A percentile compares a stretch with the other conserved stretches of the same genome.
These are phyloP conservation scores for Megalonaias nervosa DNA, from an alignment of 1,140 invertebrate species.

Conservation along the genomic window DNA sequence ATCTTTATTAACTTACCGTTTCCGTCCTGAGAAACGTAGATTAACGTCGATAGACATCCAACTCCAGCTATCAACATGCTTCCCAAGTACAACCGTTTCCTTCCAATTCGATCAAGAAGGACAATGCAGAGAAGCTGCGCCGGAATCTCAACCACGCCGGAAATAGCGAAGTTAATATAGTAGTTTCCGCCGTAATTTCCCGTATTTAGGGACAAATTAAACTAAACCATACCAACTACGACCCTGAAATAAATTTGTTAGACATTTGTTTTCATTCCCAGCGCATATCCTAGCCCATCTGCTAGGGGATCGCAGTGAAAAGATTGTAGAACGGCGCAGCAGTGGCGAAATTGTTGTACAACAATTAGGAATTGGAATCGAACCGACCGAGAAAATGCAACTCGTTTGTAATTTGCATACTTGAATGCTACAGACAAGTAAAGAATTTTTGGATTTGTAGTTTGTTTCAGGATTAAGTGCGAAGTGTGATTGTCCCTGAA, in stretches of 20 bases:
- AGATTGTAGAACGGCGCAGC: too few relatives aligned
- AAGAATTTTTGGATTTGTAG: too few relatives aligned
- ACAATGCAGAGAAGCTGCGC: conserved; percentile 67
- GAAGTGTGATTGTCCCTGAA: too few relatives aligned
- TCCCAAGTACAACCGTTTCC: conserved; percentile 34
- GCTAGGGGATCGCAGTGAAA: too few relatives aligned
- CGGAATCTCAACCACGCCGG: conserved; percentile 83
- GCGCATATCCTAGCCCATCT: too few relatives aligned
- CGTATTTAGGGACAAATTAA: conserved; percentile 77
- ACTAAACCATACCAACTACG: conserved; percentile 73
- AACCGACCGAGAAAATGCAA: too few relatives aligned
- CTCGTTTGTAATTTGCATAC: too few relatives aligned
- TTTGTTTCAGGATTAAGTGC: too few relatives aligned
- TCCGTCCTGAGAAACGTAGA: conserved; percentile 32
- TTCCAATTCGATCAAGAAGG: conserved; percentile 41
- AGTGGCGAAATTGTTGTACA: too few relatives aligned
- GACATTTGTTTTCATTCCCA: too few relatives aligned
- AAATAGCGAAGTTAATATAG: conserved; percentile 59
- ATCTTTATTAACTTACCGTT: conserved; percentile 7
- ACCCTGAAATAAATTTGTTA: conserved; percentile 26
- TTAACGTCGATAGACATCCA: conserved; percentile 34
- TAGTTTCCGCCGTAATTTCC: conserved; percentile 55
- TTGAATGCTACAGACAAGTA: too few relatives aligned
- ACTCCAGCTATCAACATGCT: conserved; percentile 40
- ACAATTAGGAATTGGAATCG: too few relatives aligned